Evolutionary conservation across 2,113 vertebrate species (phyloP).

Genomic region (Lonchura striata): DNA sequence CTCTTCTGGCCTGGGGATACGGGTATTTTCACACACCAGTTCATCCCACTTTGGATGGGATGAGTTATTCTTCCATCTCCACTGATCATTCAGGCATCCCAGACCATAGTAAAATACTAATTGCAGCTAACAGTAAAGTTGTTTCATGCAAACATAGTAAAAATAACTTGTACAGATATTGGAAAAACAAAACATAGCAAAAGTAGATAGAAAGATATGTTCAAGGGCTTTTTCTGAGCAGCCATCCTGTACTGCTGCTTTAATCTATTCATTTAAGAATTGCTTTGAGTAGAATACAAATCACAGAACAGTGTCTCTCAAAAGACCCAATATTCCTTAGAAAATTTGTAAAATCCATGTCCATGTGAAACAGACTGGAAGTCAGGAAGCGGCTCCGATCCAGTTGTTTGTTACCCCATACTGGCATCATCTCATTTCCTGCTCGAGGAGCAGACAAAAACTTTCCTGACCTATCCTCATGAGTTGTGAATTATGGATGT

Average conservation of each 20-base stretch:
- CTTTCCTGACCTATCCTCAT: neutral
- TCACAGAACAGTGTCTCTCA: neutral
- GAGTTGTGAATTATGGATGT: conserved; percentile 51
- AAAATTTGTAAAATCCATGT: neutral
- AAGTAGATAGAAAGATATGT: neutral
- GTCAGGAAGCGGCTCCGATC: rapidly evolving
- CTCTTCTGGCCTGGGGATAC: neutral
- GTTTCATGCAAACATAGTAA: neutral
- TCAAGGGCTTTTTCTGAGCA: neutral
- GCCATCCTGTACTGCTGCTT: neutral
- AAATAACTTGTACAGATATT: neutral
- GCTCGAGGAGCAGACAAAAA: neutral
- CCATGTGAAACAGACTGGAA: neutral
- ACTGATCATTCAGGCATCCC: neutral
- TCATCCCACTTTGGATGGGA: neutral
- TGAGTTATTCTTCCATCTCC: neutral
- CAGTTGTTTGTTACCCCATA: neutral
- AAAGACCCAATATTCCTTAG: neutral
- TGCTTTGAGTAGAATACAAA: neutral
- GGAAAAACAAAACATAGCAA: neutral
- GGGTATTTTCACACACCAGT: neutral
- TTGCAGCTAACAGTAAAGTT: neutral
- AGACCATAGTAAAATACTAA: neutral
- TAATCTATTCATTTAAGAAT: neutral
- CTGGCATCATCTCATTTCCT: neutral